These are phyloP conservation scores for Ips typographus DNA, from an alignment of 1,140 invertebrate genomes.

Conservation along the genomic window DNA sequence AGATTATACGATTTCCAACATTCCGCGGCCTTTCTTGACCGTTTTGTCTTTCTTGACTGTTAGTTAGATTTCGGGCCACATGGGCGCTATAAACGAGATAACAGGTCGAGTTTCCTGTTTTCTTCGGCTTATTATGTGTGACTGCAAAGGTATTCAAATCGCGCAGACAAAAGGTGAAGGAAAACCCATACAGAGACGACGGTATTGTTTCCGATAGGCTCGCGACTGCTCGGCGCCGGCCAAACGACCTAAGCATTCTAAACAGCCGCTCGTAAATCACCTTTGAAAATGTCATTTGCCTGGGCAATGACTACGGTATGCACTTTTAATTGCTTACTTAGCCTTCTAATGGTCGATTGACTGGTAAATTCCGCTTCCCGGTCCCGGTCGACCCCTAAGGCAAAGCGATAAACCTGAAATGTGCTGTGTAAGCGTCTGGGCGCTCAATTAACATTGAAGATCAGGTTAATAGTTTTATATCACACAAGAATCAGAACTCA, in stretches of 20 bases:
- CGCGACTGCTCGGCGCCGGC: conserved; percentile 8
- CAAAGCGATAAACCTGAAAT: too few species aligned
- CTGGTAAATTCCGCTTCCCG: too few species aligned
- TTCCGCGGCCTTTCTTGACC: conserved; percentile 28
- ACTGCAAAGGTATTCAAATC: conserved; percentile 1
- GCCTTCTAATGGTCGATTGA: too few species aligned
- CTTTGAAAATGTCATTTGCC: conserved; percentile 8
- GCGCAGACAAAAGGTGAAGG: neutral
- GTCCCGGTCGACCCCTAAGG: too few species aligned
- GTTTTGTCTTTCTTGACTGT: conserved; percentile 12
- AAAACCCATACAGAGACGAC: neutral
- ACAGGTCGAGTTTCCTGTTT: neutral
- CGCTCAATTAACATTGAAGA: too few species aligned
- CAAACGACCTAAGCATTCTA: conserved; percentile 5
- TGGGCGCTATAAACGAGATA: neutral
- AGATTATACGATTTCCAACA: conserved; percentile 36
- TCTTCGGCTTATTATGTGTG: too few species aligned
- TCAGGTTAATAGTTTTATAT: too few species aligned
- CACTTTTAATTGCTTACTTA: neutral
- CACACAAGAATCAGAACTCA: too few species aligned
- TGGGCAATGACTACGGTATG: neutral
- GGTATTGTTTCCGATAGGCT: conserved; percentile 10
- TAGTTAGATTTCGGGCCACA: neutral
- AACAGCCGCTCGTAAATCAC: conserved; percentile 6
- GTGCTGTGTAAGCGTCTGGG: too few species aligned